Base-by-base conservation (phyloP, 2,888 invertebrate genomes). In the Sarcophaga carnaria region DNA sequence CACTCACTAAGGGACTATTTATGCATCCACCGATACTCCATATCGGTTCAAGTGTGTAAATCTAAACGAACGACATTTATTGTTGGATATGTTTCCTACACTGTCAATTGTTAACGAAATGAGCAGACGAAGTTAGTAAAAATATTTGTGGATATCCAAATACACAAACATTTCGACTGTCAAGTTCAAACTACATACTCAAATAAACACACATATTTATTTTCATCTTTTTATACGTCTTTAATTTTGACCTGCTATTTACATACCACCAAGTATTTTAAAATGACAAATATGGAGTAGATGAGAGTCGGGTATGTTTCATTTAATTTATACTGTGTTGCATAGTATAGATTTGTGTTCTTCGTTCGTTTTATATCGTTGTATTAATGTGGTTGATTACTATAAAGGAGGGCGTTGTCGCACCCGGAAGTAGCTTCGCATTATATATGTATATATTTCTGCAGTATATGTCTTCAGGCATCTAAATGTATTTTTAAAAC, bases 391-490 rank as follows among this genome's bases (percentile, higher is more conserved):
- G 83, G 81, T 63, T 81, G 81, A 82, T 84, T 87, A 84, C 84
- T 87, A 84, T 87, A 84, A 83, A 81, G 84, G 84, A 81, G 84
- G 84, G 87, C 78, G 87, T 84, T 87, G 81, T 87, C 87, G 81
- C 70, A 84, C 81, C 81, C 84, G 87, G 84, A 87, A 87, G 81
- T 84, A 76, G 75, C 66, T 84, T 80, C 75, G 81, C 67, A 63
- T 78, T 81, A 67, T 83, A 75, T 10, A 14, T 12, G 12, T 49
- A 14, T 49, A 8, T 27, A 5, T 27, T 4, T 27, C 3, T 27
- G 0, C 25, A 25, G 25, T 27, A 27, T 27, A 27, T 37, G 37
- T 37, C 8, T 37, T 37, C 1, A 37, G 37, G 8, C 37, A 37
- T 10, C 2, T 37, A 8, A 37, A 37, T 37, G 8, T 37, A 37